Percentiles rank a stretch among this genome's conserved stretches.
Conservation (phyloP, 2,113 vertebrate species). For the Tor tambroides region DNA sequence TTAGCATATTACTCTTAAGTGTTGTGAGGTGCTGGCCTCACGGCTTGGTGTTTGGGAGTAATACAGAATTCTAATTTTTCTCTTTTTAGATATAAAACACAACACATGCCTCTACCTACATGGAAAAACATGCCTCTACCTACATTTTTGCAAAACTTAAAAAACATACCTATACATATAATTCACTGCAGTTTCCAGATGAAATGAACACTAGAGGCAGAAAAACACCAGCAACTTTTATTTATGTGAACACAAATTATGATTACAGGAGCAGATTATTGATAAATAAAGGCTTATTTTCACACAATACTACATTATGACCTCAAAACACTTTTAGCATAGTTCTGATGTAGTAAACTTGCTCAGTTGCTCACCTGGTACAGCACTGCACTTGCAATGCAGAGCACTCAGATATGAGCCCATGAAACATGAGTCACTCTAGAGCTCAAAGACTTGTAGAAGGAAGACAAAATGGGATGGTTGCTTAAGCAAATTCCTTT, state of each 20-base stretch:
- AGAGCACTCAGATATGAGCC: not conserved
- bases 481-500: too few relatives aligned
- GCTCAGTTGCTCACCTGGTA: not conserved
- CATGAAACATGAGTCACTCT: not conserved
- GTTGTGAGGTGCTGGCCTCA: conserved; percentile 1
- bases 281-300: not conserved
- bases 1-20: conserved; percentile 33
- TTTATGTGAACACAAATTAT: not conserved
- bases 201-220: not conserved
- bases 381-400: not conserved
- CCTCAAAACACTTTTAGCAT: not conserved
- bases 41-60: not conserved
- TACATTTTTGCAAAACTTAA: not conserved
- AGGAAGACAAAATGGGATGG: not conserved
- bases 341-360: not conserved
- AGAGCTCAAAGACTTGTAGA: not conserved
- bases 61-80: not conserved
- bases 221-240: not conserved
- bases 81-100: not conserved
- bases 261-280: not conserved
- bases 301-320: not conserved
- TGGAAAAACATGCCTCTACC: not conserved
- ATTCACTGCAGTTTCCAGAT: not conserved
- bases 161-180: not conserved
- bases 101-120: too few relatives aligned